phyloP scores from a whole-genome alignment of 37 sponge, comb jelly and placozoan genomes.

The Eunapius fragilis region DNA sequence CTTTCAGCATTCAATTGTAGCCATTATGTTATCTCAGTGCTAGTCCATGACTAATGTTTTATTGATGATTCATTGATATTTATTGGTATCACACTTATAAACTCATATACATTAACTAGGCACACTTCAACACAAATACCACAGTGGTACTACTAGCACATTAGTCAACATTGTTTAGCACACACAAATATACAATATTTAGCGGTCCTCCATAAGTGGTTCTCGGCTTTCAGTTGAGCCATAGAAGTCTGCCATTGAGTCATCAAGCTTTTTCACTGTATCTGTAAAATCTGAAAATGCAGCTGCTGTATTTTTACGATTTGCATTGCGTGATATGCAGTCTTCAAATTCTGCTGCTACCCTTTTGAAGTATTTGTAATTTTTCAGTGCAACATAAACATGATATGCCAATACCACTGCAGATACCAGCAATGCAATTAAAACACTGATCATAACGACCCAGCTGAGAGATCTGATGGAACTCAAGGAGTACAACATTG shows the following conservation, averaged over 20 bases:
- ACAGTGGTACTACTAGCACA: too few relatives aligned
- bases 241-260: not conserved
- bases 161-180: not conserved
- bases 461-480: not conserved
- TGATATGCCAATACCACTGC: not conserved
- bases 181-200: not conserved
- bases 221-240: not conserved
- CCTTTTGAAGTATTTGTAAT: not conserved
- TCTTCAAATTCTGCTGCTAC: not conserved
- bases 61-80: too few relatives aligned
- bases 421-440: not conserved
- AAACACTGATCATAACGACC: not conserved
- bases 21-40: too few relatives aligned
- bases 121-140: too few relatives aligned
- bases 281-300: not conserved
- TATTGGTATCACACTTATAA: too few relatives aligned
- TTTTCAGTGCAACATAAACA: not conserved
- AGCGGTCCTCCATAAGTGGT: not conserved
- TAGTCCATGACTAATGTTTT: too few relatives aligned
- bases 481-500: not conserved
- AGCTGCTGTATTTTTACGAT: not conserved
- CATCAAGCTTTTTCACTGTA: not conserved
- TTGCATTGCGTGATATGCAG: not conserved
- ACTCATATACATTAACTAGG: too few relatives aligned
- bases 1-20: too few relatives aligned